Percentiles rank a stretch among this genome's conserved stretches.
These are phyloP conservation scores for Eurois occulta DNA, from an alignment of 2,888 invertebrate genomes.

Conservation along the genomic window DNA sequence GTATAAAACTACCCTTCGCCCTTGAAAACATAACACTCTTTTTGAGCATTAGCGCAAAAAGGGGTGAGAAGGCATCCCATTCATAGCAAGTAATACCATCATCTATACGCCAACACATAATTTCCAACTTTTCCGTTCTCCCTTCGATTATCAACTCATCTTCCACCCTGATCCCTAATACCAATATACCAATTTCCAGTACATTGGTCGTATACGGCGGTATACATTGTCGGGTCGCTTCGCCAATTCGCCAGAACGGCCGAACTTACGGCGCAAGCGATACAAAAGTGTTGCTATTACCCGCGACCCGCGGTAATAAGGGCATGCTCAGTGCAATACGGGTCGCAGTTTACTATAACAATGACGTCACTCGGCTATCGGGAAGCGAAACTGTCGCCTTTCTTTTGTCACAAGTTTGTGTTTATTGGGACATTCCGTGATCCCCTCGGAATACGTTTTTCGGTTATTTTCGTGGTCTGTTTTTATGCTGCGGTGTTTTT, in stretches of 20 bases:
- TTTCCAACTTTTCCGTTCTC: slow-evolving; percentile 54
- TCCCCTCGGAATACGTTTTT: slow-evolving; percentile 39
- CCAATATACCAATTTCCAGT: slow-evolving; percentile 64
- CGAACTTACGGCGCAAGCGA: slow-evolving; percentile 58
- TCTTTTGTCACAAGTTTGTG: slow-evolving; percentile 63
- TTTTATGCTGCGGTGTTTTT: slow-evolving; percentile 22
- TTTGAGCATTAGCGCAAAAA: neutral
- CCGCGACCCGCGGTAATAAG: slow-evolving; percentile 57
- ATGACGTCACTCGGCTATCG: slow-evolving; percentile 57
- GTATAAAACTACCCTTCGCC: neutral
- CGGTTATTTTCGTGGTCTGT: slow-evolving; percentile 2
- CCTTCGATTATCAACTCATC: slow-evolving; percentile 60
- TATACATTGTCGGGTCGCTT: slow-evolving; percentile 51
- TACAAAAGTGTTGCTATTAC: slow-evolving; percentile 57
- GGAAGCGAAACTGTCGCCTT: slow-evolving; percentile 39
- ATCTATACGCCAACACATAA: slow-evolving; percentile 28
- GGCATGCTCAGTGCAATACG: slow-evolving; percentile 54
- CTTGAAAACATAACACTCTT: neutral
- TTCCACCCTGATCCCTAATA: slow-evolving; percentile 46
- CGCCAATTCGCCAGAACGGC: slow-evolving; percentile 57
- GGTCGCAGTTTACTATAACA: slow-evolving; percentile 53
- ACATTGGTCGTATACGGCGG: slow-evolving; percentile 48
- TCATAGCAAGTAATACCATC: slow-evolving; percentile 1
- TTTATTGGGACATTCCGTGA: slow-evolving; percentile 51
- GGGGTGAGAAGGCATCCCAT: slow-evolving; percentile 1